Evolutionary conservation across 2,797 vertebrate genomes (phyloP).

Genomic region (Pristis pectinata): DNA sequence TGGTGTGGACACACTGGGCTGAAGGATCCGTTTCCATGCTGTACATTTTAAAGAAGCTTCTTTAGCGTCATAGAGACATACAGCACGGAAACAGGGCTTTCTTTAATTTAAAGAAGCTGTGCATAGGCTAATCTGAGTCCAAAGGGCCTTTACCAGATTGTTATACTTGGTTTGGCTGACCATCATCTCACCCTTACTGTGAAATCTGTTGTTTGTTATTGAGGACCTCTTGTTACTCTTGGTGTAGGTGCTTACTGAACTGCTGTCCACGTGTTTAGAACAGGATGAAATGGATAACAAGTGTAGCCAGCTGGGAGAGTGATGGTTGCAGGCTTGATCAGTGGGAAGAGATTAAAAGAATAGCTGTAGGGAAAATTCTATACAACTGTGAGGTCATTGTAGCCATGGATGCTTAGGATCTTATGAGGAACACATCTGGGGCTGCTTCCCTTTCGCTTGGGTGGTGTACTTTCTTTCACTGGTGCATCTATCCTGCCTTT

Average conservation of each 20-base stretch:
- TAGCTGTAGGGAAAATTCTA: neutral
- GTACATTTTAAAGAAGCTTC: no score
- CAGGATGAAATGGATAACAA: neutral
- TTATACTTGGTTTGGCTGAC: constrained; percentile 12
- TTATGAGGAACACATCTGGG: neutral
- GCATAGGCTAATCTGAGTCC: no score
- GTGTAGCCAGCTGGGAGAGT: neutral
- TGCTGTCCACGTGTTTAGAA: neutral
- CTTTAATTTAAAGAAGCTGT: neutral
- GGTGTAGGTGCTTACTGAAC: neutral
- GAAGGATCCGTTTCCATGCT: no score
- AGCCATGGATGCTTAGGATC: neutral
- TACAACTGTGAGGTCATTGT: neutral
- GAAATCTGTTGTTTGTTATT: neutral
- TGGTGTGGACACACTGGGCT: no score
- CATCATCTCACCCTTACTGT: constrained; percentile 7
- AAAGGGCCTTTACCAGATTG: neutral
- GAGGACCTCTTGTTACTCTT: neutral
- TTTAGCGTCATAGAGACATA: no score
- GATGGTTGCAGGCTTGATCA: neutral
- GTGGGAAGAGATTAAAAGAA: neutral
- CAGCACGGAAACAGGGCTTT: neutral
- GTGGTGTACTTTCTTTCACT: neutral
- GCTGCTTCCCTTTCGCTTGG: neutral
- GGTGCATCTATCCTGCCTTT: neutral